Base-by-base conservation (phyloP, 2,797 vertebrate species). In the Cheracebus regulus region DNA sequence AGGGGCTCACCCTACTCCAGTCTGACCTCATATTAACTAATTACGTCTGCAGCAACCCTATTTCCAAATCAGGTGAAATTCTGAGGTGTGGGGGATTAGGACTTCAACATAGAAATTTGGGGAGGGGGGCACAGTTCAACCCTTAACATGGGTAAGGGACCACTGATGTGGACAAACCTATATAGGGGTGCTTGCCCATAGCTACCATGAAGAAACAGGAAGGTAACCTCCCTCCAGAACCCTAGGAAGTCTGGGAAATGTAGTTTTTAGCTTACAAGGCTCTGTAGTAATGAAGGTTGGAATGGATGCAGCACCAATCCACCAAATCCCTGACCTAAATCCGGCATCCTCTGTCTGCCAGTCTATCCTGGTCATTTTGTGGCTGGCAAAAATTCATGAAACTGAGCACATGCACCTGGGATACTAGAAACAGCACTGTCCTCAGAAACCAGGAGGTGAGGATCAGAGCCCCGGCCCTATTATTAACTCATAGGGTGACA, bases 1-100 rank as follows among this genome's bases (percentile, higher is more conserved):
- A 89, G 58, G 82, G 41, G 36, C 39, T 75, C 72, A 64, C 88
- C 50, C 46, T 46, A 44, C 19, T 57, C 55, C 67, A 73, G 44
- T 33, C n/a, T 85, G 83, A 91, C 57, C 46, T 76, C 90, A 93
- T 75, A 52, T 55, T 79, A 72, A 88, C 82, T 33, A 91, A 85
- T 95, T 50, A 61, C 28, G 85, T 83, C 50, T 73, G 84, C 39
- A 10, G 67, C 22, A 61, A 48, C 57, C 20, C 50, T 72, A 2
- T 83, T 92, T 73, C 88, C 80, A 97, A 93, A 92, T 88, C 86
- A 78, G 80, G 86, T 70, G 70, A 87, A 57, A 30, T 72, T 39
- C 72, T 73, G 70, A 87, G 33, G 39, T 58, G 46, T 14, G 33
- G 52, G 70, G 52, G 73, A 73, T 86, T 85, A 57, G 28, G 86